Evolutionary conservation across 2,888 invertebrate genomes (phyloP), one percentile per base, ranked within the genome.

Genomic region (Tolmerus cingulatus): DNA sequence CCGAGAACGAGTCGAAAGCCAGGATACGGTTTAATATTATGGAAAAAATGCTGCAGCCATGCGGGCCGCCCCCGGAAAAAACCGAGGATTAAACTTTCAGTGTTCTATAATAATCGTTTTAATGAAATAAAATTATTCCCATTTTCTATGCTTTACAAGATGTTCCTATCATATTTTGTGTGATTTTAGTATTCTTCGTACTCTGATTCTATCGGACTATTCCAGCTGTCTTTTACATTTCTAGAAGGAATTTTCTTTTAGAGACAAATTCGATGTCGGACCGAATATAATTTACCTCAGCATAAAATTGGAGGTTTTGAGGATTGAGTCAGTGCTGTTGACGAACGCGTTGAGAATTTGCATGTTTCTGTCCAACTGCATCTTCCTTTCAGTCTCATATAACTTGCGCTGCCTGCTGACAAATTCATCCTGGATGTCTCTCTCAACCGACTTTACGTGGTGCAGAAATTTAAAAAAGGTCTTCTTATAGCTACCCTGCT

Each of bases 1-100:
- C 97, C 7, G 99, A 99, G 93, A 99, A 99, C 91, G 99, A 99
- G 93, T 96, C 98, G 0, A 98, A 98, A 91, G 99, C 99, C 0
- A 94, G 99, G 85, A 97, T 99, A 0, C 95, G 97, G 88, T 99
- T 99, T 91, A 98, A 99, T 92, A 93, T 99, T 57, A 98, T 99
- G 97, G 98, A 99, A 91, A 97, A 97, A 92, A 99, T 99, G 99
- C 93, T 99, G 14, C 99, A 99, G 91, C 99, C 99, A 0, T 99
- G 99, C 93, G 99, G 99, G 16, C 99, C 99, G 74, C 99, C 99
- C 2, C 99, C 99, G 86, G 99, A 99, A 91, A 98, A 98, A 92
- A 96, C 97, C 5, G 98, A 98, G 93, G 98, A 98, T 91, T 96
- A 94, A 94, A 55, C 87, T 34, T 84, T 37, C 96, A 37, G 7